These are phyloP conservation scores for Notolabrus celidotus DNA, from an alignment of 2,797 vertebrate genomes.

Conservation along the genomic window DNA sequence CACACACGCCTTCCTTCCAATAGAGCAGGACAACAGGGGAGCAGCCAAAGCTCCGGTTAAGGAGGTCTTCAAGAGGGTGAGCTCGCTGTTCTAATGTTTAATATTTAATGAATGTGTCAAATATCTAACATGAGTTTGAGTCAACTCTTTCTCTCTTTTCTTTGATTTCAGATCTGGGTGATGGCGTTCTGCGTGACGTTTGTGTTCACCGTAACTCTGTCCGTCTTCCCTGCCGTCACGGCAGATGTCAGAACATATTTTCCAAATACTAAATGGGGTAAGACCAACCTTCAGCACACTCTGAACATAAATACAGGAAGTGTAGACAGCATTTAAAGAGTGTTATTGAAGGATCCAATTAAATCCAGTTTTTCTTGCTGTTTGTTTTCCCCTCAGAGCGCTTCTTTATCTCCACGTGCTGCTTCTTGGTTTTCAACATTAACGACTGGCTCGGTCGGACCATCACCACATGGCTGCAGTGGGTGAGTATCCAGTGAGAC, in stretches of 20 bases:
- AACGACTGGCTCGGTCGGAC: slow-evolving; percentile 89
- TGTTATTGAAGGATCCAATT: too few species aligned
- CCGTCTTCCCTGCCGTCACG: slow-evolving; percentile 91
- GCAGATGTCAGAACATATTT: slow-evolving; percentile 83
- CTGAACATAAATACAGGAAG: background rate
- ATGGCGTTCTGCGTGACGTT: slow-evolving; percentile 91
- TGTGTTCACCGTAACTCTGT: slow-evolving; percentile 90
- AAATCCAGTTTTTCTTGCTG: too few species aligned
- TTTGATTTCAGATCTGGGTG: slow-evolving; percentile 85
- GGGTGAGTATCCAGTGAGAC: slow-evolving; percentile 86
- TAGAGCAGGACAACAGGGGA: slow-evolving; percentile 51
- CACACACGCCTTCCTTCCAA: slow-evolving; percentile 48
- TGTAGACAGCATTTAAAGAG: too few species aligned
- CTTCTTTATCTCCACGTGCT: slow-evolving; percentile 90
- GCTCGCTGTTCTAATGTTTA: accelerated
- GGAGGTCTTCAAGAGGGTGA: slow-evolving; percentile 87
- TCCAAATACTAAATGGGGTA: slow-evolving; percentile 85
- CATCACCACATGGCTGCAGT: slow-evolving; percentile 83
- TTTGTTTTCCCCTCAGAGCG: slow-evolving; percentile 69
- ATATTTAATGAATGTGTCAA: too few species aligned
- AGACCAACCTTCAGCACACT: slow-evolving; percentile 11
- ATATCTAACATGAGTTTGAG: background rate
- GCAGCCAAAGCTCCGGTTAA: slow-evolving; percentile 77
- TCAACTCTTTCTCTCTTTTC: background rate
- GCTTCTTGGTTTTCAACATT: slow-evolving; percentile 91